A percentile compares a stretch with the other conserved stretches of the same genome.
phyloP scores from a whole-genome alignment of 2,113 vertebrate species.

The human (Homo sapiens) region DNA sequence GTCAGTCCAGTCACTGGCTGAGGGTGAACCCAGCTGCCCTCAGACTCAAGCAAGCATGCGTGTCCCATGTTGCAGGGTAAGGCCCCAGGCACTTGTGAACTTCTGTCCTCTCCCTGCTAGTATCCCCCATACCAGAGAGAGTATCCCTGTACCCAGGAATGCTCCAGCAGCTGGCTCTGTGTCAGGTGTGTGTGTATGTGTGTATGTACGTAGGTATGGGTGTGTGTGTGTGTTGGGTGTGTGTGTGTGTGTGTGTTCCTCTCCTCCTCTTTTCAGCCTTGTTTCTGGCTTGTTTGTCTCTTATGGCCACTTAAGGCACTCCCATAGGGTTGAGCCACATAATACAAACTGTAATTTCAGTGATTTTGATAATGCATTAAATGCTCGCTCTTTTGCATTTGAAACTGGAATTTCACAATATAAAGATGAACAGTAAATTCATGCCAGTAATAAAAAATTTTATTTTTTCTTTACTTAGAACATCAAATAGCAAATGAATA shows the following conservation, averaged over 20 bases:
- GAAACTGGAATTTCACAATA: not conserved
- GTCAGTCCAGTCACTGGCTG: not conserved
- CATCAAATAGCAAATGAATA: not conserved
- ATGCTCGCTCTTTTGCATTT: not conserved
- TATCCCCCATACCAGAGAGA: not conserved
- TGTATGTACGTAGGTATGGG: fast-evolving
- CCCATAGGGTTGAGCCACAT: not conserved
- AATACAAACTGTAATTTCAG: not conserved
- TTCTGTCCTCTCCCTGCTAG: not conserved
- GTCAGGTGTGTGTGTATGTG: not conserved
- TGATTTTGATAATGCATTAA: not conserved
- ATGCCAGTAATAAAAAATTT: not conserved
- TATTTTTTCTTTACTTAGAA: not conserved
- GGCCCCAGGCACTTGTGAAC: not conserved
- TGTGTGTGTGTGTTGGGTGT: no score
- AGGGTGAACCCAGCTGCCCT: not conserved
- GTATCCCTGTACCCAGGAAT: not conserved
- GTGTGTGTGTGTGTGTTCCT: not conserved
- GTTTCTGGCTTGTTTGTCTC: not conserved
- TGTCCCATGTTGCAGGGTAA: not conserved
- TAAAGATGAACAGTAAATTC: not conserved
- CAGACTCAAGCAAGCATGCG: not conserved
- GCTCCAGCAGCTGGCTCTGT: not conserved
- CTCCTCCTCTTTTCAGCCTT: not conserved
- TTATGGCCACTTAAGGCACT: not conserved